Conservation (phyloP, 2,888 invertebrate genomes). For the Acanthopleura granulata region DNA sequence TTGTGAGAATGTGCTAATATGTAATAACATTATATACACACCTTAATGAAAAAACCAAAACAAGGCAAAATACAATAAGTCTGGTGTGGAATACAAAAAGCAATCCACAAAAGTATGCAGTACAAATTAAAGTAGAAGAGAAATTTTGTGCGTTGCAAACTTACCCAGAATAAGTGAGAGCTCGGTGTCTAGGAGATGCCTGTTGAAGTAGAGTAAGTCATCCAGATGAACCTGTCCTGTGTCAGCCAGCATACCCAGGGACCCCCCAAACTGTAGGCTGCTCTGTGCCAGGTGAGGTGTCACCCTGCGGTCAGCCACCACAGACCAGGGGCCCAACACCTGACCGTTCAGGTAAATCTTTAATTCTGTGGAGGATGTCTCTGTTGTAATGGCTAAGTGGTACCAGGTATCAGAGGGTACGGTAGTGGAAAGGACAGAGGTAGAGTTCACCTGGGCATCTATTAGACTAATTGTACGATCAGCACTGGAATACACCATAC, state of each 20-base stretch:
- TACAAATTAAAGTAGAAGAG: too few species aligned
- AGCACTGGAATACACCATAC: neutral
- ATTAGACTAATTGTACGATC: neutral
- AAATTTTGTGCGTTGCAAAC: neutral
- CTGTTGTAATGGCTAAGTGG: neutral
- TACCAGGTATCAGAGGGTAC: neutral
- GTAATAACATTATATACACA: too few species aligned
- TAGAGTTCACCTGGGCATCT: neutral
- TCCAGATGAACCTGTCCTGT: neutral
- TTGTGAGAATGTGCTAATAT: too few species aligned
- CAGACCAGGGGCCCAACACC: neutral
- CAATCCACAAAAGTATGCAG: too few species aligned
- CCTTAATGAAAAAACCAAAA: too few species aligned
- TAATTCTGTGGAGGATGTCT: neutral
- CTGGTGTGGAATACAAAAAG: too few species aligned
- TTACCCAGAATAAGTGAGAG: conserved; percentile 2
- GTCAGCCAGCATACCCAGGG: neutral
- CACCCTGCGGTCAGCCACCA: neutral
- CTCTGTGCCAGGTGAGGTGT: neutral
- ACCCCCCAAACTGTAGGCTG: neutral
- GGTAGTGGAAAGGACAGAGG: neutral
- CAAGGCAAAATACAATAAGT: too few species aligned
- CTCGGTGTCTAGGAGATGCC: neutral
- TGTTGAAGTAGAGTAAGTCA: neutral
- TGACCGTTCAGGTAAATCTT: neutral